phyloP scores from a whole-genome alignment of 2,888 invertebrate genomes.

The Leptothorax acervorum region DNA sequence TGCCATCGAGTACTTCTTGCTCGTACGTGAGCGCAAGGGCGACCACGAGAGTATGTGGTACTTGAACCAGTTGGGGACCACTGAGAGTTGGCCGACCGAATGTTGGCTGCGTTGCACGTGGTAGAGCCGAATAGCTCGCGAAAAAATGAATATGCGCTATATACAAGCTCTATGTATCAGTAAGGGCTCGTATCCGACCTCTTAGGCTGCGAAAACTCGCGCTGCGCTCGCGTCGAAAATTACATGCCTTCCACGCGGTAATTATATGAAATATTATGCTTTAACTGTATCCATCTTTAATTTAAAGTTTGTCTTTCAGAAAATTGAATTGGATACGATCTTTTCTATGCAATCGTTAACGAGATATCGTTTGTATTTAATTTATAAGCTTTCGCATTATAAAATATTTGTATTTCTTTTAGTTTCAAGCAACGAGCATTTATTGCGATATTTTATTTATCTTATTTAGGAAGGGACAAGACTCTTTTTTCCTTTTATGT shows the following conservation, averaged over 20 bases:
- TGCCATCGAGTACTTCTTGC: slow-evolving; percentile 85
- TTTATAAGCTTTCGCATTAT: background rate
- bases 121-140: slow-evolving; percentile 67
- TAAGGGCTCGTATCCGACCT: background rate
- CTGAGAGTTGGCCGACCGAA: slow-evolving; percentile 80
- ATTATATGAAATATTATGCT: background rate
- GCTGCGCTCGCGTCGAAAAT: background rate
- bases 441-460: background rate
- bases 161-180: background rate
- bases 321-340: background rate
- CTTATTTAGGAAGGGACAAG: background rate
- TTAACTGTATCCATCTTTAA: background rate
- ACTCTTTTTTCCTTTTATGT: background rate
- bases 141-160: slow-evolving; percentile 50
- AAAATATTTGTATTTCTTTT: background rate
- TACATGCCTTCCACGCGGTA: background rate
- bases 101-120: slow-evolving; percentile 76
- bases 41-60: slow-evolving; percentile 83
- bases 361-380: background rate
- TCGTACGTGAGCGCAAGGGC: slow-evolving; percentile 85
- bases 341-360: background rate
- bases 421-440: background rate
- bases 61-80: slow-evolving; percentile 85
- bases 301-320: background rate
- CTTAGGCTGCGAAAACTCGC: background rate